Base-by-base conservation (phyloP, 2,113 vertebrate genomes). In the Monopterus albus region DNA sequence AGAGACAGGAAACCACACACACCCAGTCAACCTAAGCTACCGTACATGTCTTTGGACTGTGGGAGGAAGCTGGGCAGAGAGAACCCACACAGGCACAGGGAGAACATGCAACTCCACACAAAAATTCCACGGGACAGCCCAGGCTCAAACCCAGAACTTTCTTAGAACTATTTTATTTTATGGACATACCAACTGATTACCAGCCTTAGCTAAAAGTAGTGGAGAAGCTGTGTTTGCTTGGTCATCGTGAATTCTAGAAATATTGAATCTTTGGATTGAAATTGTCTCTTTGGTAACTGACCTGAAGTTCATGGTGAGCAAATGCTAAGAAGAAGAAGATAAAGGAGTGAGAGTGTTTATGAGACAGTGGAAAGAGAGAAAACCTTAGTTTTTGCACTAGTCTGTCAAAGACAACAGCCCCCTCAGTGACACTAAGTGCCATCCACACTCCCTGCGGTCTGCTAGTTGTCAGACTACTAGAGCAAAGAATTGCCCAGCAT, bases 391-490 rank as follows among this genome's bases (percentile, higher is more conserved):
- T 81, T 74, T 60, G 52, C 51, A 60, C 42, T 65, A 53, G 47
- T 78, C 71, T 78, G 66, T 75, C 53, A 56, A 83, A 89, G 82
- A 87, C 87, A 88, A 89, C 81, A 83, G 82, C 83, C 85, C 90
- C 84, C 87, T 84, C 39, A 83, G 85, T 83, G 63, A 42, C 59
- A 78, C 74, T 75, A 81, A 79, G 79, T 88, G 83, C 86, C 78
- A 85, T 62, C 75, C 36, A 46, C 69, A 21, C 74, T 84, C 85
- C 78, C 81, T 43, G 66, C 58, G 63, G 76, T 79, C 78, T 65
- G 72, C 87, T 88, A 75, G 81, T 91, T 89, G 90, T 91, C 88
- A 88, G 88, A 86, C 87, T 92, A 90, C 86, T 92, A 83, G 91
- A 92, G 91, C 90, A 88, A 88, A 90, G 90, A 87, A 91, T 93